These are phyloP conservation scores for Leucopsar rothschildi DNA, from an alignment of 2,113 vertebrate genomes.

Conservation along the genomic window DNA sequence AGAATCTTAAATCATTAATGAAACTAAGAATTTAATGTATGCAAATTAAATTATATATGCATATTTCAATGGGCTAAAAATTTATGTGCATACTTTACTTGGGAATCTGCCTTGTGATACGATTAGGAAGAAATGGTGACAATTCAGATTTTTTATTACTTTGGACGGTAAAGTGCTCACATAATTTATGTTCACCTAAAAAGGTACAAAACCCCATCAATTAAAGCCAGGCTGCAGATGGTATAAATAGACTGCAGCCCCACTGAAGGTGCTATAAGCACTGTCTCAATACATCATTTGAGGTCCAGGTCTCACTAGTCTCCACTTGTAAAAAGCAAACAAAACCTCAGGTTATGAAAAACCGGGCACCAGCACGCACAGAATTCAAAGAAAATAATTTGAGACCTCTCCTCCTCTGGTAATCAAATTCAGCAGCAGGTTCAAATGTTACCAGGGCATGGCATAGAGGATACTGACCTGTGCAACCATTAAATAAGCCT, in stretches of 20 bases:
- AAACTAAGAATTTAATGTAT: slow-evolving; percentile 63
- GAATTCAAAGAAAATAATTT: background rate
- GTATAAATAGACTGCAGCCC: background rate
- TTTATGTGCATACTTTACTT: slow-evolving; percentile 55
- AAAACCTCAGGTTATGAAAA: background rate
- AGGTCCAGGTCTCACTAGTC: background rate
- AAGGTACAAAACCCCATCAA: slow-evolving; percentile 17
- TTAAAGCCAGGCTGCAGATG: background rate
- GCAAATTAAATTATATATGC: slow-evolving; percentile 71
- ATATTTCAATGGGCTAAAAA: slow-evolving; percentile 56
- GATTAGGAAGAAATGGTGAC: slow-evolving; percentile 42
- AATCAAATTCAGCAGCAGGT: background rate
- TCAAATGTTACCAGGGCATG: background rate
- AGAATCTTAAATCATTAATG: slow-evolving; percentile 65
- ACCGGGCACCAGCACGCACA: background rate
- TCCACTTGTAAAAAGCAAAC: background rate
- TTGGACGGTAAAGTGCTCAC: background rate
- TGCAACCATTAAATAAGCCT: background rate
- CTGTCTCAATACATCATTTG: background rate
- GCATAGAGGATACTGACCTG: background rate
- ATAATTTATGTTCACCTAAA: slow-evolving; percentile 50
- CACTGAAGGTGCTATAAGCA: background rate
- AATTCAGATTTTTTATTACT: slow-evolving; percentile 51
- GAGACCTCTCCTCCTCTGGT: background rate
- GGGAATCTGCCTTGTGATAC: slow-evolving; percentile 4